Conservation (phyloP, 2,888 invertebrate genomes). For the Caenorhabditis afra region DNA sequence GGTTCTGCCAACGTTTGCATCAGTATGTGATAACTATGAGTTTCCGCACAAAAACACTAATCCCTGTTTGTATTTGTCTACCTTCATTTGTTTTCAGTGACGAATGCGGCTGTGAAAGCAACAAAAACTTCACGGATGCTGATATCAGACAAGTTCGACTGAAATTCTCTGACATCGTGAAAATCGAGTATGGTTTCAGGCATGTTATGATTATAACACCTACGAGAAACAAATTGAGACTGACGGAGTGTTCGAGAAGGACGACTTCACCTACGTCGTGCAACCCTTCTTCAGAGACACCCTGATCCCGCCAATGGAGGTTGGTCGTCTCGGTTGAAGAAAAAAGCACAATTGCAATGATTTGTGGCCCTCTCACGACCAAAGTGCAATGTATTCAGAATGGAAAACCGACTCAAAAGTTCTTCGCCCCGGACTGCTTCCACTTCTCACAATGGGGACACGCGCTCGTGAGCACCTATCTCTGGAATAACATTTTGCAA, state of each 20-base stretch:
- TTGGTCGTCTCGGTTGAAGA: constrained; percentile 6
- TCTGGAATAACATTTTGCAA: constrained; percentile 76
- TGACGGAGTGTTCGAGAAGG: constrained; percentile 66
- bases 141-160: constrained; percentile 48
- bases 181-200: constrained; percentile 14
- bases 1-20: constrained; percentile 68
- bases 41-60: constrained; percentile 17
- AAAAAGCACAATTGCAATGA: not conserved
- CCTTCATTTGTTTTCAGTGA: constrained; percentile 64
- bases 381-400: constrained; percentile 24
- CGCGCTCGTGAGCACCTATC: constrained; percentile 66
- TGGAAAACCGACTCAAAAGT: constrained; percentile 58
- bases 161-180: not conserved
- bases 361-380: too few relatives aligned
- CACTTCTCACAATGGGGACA: constrained; percentile 76
- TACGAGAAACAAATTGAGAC: constrained; percentile 65
- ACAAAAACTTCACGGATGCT: constrained; percentile 65
- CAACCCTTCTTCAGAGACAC: constrained; percentile 74
- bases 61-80: too few relatives aligned
- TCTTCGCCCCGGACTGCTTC: constrained; percentile 77
- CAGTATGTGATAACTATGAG: constrained; percentile 44
- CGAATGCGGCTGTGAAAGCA: constrained; percentile 71
- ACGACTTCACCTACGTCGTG: constrained; percentile 73
- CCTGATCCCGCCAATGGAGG: constrained; percentile 64
- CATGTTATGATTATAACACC: constrained; percentile 63